Percentiles rank a stretch among this genome's conserved stretches.
phyloP scores from a whole-genome alignment of 2,888 invertebrate genomes.

The Drosophila algonquin region DNA sequence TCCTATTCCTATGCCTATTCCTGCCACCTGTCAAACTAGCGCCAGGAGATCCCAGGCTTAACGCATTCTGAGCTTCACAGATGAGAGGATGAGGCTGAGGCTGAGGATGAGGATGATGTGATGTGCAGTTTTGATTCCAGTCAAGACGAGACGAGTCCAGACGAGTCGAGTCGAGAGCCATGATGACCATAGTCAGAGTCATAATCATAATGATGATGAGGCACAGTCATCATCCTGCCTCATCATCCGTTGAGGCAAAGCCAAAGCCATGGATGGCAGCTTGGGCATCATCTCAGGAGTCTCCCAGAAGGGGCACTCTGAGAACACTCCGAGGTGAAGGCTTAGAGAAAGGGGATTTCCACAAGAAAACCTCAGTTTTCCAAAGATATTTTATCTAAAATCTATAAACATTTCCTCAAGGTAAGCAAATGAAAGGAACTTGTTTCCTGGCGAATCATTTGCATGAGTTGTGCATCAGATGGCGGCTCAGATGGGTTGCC shows the following conservation, averaged over 20 bases:
- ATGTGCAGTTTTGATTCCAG: neutral
- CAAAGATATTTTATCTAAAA: too few relatives aligned
- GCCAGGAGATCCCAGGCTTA: conserved; percentile 51
- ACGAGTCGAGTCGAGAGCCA: neutral
- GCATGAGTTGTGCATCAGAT: neutral
- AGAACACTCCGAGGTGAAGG: too few relatives aligned
- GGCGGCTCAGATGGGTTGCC: too few relatives aligned
- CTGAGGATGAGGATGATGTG: conserved; percentile 8
- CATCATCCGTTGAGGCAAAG: neutral
- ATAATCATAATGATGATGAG: neutral
- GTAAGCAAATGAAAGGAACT: neutral
- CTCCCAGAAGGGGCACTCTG: neutral
- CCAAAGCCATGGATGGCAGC: neutral
- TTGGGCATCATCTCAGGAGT: neutral
- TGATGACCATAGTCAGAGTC: neutral
- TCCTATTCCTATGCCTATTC: neutral
- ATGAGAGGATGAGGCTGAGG: conserved; percentile 13
- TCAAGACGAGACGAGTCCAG: neutral
- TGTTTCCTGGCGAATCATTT: neutral
- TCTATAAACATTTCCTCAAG: too few relatives aligned
- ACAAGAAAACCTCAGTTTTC: too few relatives aligned
- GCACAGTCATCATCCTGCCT: neutral
- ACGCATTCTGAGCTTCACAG: conserved; percentile 50
- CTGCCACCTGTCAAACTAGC: conserved; percentile 61
- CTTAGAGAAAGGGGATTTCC: too few relatives aligned